Base-by-base conservation (phyloP, 2,797 vertebrate species). In the Gymnoscopelus braueri region DNA sequence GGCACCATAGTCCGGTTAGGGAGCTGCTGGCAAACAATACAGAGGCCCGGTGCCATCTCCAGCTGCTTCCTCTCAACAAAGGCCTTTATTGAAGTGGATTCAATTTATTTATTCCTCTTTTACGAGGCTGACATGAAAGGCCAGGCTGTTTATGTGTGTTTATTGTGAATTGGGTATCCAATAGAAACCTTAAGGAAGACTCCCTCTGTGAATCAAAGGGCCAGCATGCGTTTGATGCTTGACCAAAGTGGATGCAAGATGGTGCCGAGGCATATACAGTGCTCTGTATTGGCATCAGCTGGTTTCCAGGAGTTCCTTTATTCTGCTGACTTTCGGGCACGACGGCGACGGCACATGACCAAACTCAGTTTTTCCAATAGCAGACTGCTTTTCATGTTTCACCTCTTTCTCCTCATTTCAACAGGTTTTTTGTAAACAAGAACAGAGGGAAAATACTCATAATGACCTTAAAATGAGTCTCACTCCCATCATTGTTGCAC, bases 31-130 rank as follows among this genome's bases (percentile, higher is more conserved):
- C 82, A 83, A 85, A 91, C 89, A 90, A 89, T 90, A 79, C 81
- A 68, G 82, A 74, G 84, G 87, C 84, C 68, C 70, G 0, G 77
- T 86, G 90, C 89, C 87, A 89, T 88, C 79, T 83, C 83, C 88
- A 92, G 89, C 88, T 89, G 90, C 88, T 88, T 89, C 89, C 87
- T 86, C 81, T 77, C 69, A 76, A 84, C 86, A 84, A 82, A 82
- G 80, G 80, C 69, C 67, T 49, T 72, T 66, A 61, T 72, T 88
- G 80, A 83, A 88, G 77, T 84, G 74, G 74, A 83, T 71, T 83
- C 71, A 62, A 74, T 81, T 85, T 88, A 88, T 91, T 89, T 87
- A 87, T 85, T 88, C 79, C 76, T 75, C 78, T 88, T 86, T 85
- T 77, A 79, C 77, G 79, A 82, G 71, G 71, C 71, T 67, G 54